Evolutionary conservation across 35 echinoderm and acorn worm genomes (phyloP).

Genomic region (Diadema setosum): DNA sequence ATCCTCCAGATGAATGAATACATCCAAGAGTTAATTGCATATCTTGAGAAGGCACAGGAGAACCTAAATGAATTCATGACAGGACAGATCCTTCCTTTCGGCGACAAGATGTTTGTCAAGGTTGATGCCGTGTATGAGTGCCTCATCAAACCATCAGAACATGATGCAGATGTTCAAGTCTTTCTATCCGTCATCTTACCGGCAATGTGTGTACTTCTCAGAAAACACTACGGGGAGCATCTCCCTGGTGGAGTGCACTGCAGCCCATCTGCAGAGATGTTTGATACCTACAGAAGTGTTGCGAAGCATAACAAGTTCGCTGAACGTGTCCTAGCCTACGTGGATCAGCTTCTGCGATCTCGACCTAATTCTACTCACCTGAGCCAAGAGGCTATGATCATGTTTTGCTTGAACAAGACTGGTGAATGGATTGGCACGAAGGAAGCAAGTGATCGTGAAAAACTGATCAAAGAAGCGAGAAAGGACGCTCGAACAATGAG

Average conservation of each 20-base stretch:
- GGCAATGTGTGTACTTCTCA: too few relatives aligned
- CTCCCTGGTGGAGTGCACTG: neutral
- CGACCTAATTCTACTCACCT: neutral
- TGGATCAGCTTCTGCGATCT: neutral
- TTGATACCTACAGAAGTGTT: neutral
- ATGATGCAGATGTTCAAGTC: neutral
- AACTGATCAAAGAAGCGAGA: neutral
- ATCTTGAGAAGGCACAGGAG: neutral
- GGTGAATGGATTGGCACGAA: neutral
- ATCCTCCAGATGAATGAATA: neutral
- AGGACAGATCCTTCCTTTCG: neutral
- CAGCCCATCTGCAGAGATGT: neutral
- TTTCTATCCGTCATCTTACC: neutral
- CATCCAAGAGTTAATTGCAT: neutral
- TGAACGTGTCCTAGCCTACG: neutral
- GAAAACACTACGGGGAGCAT: neutral
- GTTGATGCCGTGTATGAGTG: neutral
- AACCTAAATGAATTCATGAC: neutral
- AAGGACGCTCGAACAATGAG: neutral
- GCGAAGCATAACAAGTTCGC: neutral
- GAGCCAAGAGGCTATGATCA: neutral
- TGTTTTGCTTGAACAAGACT: constrained; percentile 4
- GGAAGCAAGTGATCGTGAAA: neutral
- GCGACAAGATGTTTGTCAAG: neutral
- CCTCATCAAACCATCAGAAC: neutral